Evolutionary conservation across 2,888 invertebrate genomes (phyloP), one percentile per base, ranked within the genome.

Genomic region (Latheticus oryzae): DNA sequence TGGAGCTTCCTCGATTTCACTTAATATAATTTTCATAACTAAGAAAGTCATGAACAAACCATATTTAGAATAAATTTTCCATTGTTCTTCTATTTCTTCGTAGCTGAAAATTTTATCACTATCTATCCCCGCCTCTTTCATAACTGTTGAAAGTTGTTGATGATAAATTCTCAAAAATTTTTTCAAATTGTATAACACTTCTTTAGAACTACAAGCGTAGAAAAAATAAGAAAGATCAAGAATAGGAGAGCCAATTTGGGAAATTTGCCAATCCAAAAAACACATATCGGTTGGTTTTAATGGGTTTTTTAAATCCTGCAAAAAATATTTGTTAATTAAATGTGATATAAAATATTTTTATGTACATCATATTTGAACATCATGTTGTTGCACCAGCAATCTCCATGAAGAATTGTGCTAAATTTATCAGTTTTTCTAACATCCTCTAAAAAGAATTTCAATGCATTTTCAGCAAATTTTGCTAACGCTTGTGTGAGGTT

Each of bases 371-470:
- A 71, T 57, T 67, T 63, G 53, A 72, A 74, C 68, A 74, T 66
- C 65, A 74, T 70, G 40, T 74, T 74, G 38, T 73, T 73, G 37
- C 62, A 70, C 74, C 74, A 74, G 48, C 71, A 70, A 59, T 74
- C 74, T 2, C 73, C 72, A 61, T 73, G 73, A 1, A 64, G 33
- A 21, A 73, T 57, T 2, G 68, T 67, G 8, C 50, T 23, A 38
- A 40, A 52, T 24, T 40, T 28, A 12, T 52, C 23, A 5, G 37
- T 3, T 24, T 17, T 19, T 7, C 5, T 24, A 1, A 51, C 13
- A n/a, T 42, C 23, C 23, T 50, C 19, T 11, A 12, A n/a, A 5
- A 51, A 43, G 12, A 43, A 43, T 1, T 17, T 17, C 11, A 1
- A 3, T 37, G 7, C 7, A 1, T 19, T 28, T 48, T 53, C 11